Evolutionary conservation across 2,113 vertebrate species (phyloP), one percentile per base, ranked within the genome.

Genomic region (Pterophyllum scalare): DNA sequence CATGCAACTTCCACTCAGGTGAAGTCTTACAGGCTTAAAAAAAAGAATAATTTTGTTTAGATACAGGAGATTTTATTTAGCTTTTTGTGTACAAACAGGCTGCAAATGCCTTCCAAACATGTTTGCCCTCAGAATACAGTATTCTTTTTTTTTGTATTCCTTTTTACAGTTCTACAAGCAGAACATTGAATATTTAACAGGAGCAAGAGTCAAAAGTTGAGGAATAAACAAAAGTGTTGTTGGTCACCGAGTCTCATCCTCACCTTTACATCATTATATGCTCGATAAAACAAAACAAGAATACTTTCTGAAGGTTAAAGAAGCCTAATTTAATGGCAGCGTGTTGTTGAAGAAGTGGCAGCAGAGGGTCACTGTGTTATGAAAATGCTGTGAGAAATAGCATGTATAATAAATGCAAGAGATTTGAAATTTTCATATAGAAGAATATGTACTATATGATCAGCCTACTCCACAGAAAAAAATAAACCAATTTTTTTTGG

Each of bases 41-140:
- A 70, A 49, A 70, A 46, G 1, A 5, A 6, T 54, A 54, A 70
- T 31, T 65, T 15, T 79, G 49, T 89, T 91, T 92, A 93, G 93
- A 95, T 96, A 95, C 94, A 94, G 93, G 93, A 95, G 86, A 89
- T 94, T 96, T 96, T 96, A 96, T 96, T 96, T 92, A 93, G 93
- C 92, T 93, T 93, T 95, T 94, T 89, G 94, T 95, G 94, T 96
- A 95, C 95, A 96, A 96, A 96, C 93, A 93, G 95, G 93, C 94
- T 78, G 87, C 94, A 95, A 96, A 95, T 89, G 94, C 92, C 93
- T 94, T 93, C 90, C 90, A 90, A 95, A 95, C 89, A 92, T 88
- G 92, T 92, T 93, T 92, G 82, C 91, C 91, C 90, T 92, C 92
- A 81, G 86, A 91, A 89, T 91, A 94, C 90, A 93, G 90, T 89